phyloP scores from a whole-genome alignment of 2,888 invertebrate species.

The Arrhopalites spinosus region DNA sequence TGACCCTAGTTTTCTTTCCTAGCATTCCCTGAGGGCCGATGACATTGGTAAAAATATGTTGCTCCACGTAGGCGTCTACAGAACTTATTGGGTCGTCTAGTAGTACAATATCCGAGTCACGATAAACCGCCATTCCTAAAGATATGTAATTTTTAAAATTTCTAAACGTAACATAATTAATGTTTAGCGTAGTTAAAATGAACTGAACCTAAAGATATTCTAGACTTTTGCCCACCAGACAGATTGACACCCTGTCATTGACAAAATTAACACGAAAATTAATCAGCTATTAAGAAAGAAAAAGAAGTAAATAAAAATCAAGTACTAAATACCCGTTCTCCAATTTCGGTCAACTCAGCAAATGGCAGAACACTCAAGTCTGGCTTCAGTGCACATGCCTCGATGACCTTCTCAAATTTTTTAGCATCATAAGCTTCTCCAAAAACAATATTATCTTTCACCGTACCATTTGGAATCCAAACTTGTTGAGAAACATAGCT shows the following conservation, averaged over 20 bases:
- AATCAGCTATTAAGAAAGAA: too few species aligned
- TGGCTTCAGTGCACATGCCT: conserved; percentile 61
- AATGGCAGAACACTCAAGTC: conserved; percentile 60
- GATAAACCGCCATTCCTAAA: conserved; percentile 56
- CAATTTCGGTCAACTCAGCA: conserved; percentile 60
- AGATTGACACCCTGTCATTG: conserved; percentile 57
- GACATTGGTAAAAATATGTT: conserved; percentile 43
- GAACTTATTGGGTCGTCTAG: conserved; percentile 50
- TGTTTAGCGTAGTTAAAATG: too few species aligned
- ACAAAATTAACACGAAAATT: too few species aligned
- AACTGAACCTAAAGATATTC: conserved; percentile 63
- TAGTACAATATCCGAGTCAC: conserved; percentile 48
- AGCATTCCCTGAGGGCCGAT: too few species aligned
- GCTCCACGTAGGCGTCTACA: conserved; percentile 53
- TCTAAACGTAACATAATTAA: too few species aligned
- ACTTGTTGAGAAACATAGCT: conserved; percentile 68
- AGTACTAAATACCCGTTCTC: conserved; percentile 59
- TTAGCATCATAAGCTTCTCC: conserved; percentile 41
- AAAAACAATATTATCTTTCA: conserved; percentile 52
- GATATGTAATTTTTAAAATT: too few species aligned
- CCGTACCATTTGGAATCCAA: conserved; percentile 45
- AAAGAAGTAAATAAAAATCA: too few species aligned
- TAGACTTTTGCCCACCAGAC: conserved; percentile 63
- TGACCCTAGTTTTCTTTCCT: too few species aligned
- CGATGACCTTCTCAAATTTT: conserved; percentile 60